phyloP scores from a whole-genome alignment of 2,888 invertebrate genomes.

The Athripsodes cinereus region DNA sequence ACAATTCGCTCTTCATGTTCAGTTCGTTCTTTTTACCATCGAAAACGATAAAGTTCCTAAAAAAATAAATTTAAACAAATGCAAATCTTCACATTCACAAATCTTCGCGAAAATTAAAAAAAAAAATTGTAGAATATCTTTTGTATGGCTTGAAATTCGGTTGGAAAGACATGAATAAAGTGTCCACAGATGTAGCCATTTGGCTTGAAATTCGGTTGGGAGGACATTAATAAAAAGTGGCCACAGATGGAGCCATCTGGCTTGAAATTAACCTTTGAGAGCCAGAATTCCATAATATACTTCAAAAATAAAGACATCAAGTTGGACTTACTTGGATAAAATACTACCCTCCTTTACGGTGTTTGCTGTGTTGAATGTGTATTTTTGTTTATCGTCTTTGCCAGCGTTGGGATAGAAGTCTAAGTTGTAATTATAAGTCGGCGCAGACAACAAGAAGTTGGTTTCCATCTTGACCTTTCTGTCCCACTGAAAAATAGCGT shows the following conservation, averaged over 20 bases:
- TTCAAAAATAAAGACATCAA: constrained; percentile 1
- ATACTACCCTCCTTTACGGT: constrained; percentile 44
- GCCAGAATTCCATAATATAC: no score
- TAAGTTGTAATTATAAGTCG: constrained; percentile 54
- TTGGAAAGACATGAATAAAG: no score
- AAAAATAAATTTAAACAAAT: no score
- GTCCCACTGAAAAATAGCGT: constrained; percentile 38
- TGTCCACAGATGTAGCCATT: no score
- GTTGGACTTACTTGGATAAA: constrained; percentile 54
- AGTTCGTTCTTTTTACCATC: constrained; percentile 41
- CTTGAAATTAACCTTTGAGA: no score
- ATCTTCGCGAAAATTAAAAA: no score
- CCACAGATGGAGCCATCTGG: no score
- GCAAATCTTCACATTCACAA: no score
- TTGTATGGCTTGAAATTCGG: no score
- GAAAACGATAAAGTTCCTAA: constrained; percentile 45
- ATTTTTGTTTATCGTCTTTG: constrained; percentile 62
- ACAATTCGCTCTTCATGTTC: constrained; percentile 33
- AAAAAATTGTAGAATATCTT: no score
- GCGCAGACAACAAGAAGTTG: constrained; percentile 49
- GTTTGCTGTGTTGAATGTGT: constrained; percentile 59
- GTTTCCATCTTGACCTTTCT: constrained; percentile 57
- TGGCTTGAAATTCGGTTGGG: no score
- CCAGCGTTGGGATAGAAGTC: constrained; percentile 63
- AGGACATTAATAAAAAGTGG: no score